phyloP scores from a whole-genome alignment of 2,888 invertebrate genomes.

The Clistopyga incitator region DNA sequence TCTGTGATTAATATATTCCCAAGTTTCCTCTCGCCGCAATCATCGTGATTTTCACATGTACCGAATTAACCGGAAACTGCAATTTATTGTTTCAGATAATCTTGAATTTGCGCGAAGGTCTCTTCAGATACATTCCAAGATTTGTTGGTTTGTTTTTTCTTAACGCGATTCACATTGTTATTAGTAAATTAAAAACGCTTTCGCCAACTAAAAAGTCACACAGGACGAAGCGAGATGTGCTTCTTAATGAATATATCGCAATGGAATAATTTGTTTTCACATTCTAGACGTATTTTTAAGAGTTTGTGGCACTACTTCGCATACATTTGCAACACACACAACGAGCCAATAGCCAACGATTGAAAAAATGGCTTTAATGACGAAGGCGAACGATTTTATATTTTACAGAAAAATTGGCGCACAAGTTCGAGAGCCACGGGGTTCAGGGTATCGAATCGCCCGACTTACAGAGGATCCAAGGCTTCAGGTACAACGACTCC shows the following conservation, averaged over 20 bases:
- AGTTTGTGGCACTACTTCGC: neutral
- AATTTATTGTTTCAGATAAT: too few species aligned
- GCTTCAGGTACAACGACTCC: conserved; percentile 43
- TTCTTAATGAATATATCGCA: neutral
- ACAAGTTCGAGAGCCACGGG: neutral
- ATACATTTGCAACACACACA: conserved; percentile 5
- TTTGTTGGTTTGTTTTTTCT: too few species aligned
- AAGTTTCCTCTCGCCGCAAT: neutral
- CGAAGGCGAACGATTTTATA: conserved; percentile 9
- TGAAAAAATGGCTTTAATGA: conserved; percentile 12
- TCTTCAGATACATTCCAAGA: too few species aligned
- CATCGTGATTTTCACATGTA: neutral
- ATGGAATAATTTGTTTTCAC: neutral
- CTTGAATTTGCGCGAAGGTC: too few species aligned
- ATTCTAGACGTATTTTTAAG: neutral
- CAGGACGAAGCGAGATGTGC: neutral
- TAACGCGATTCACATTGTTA: too few species aligned
- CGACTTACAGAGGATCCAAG: conserved; percentile 26
- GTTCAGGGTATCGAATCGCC: conserved; percentile 9
- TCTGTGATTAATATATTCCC: neutral
- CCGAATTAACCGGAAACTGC: too few species aligned
- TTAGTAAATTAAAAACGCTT: too few species aligned
- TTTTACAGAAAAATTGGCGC: conserved; percentile 52
- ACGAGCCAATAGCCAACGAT: conserved; percentile 43
- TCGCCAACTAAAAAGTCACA: too few species aligned